phyloP scores from a whole-genome alignment of 2,797 vertebrate genomes.

The Pseudochirops cupreus region DNA sequence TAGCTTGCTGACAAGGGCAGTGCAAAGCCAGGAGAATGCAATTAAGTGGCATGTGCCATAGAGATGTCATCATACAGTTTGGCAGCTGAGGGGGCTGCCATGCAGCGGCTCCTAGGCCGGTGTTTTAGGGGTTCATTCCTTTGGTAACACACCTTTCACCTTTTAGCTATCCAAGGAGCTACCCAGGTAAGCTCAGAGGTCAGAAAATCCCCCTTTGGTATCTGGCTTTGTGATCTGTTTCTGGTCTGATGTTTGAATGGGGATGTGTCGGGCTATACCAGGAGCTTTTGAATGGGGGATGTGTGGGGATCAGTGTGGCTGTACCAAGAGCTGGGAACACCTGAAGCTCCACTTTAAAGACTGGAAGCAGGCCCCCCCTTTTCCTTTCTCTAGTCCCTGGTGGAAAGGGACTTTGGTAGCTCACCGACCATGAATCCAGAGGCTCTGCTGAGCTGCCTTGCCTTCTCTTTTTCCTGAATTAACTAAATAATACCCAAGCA shows the following conservation, averaged over 20 bases:
- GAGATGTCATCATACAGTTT: slow-evolving; percentile 34
- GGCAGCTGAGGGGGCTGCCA: not conserved
- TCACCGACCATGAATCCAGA: slow-evolving; percentile 11
- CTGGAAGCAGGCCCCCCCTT: not conserved
- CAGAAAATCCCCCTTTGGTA: not conserved
- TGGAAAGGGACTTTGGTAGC: slow-evolving; percentile 11
- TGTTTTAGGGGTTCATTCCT: slow-evolving; percentile 12
- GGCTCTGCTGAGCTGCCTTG: not conserved
- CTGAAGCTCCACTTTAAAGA: slow-evolving; percentile 21
- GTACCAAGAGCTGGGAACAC: not conserved
- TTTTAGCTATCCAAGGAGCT: not conserved
- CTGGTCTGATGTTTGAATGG: not conserved
- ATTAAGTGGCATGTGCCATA: slow-evolving; percentile 35
- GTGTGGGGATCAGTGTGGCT: not conserved
- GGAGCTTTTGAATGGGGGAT: not conserved
- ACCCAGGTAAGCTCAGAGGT: not conserved
- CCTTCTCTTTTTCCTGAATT: slow-evolving; percentile 35
- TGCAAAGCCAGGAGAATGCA: slow-evolving; percentile 59
- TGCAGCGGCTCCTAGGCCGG: not conserved
- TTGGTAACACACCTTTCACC: not conserved
- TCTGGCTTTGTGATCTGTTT: not conserved
- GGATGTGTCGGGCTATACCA: not conserved
- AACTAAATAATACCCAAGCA: slow-evolving; percentile 8
- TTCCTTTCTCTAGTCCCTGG: not conserved
- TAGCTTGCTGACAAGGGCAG: slow-evolving; percentile 26